A percentile compares a stretch with the other conserved stretches of the same genome.
These are phyloP conservation scores for Monoplex corrugatus DNA, from an alignment of 2,888 invertebrate species.

Conservation along the genomic window DNA sequence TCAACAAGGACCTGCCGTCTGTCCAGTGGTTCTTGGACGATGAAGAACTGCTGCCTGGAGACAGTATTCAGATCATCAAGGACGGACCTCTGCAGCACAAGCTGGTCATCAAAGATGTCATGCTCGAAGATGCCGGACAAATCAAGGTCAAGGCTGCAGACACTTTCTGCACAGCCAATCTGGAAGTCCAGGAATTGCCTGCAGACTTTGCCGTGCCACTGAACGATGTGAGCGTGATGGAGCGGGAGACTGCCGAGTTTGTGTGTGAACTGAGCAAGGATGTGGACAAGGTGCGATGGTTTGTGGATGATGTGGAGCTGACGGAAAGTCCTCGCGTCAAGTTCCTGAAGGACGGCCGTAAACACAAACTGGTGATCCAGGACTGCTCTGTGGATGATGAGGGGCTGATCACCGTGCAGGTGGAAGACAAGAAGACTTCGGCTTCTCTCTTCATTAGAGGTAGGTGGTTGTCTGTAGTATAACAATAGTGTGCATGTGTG, in stretches of 20 bases:
- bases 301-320: constrained; percentile 85
- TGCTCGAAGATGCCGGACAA: constrained; percentile 65
- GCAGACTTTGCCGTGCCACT: constrained; percentile 72
- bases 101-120: constrained; percentile 65
- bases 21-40: constrained; percentile 88
- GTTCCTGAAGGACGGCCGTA: constrained; percentile 71
- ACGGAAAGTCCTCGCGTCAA: constrained; percentile 69
- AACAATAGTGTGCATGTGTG: neutral
- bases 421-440: constrained; percentile 75
- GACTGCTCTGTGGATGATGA: constrained; percentile 74
- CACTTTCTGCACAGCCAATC: constrained; percentile 64
- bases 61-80: constrained; percentile 62
- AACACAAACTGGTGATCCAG: constrained; percentile 75
- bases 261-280: constrained; percentile 96
- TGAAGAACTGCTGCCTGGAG: constrained; percentile 78
- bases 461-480: constrained; percentile 59
- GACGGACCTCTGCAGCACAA: constrained; percentile 64
- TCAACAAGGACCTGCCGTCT: constrained; percentile 89
- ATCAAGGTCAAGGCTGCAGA: constrained; percentile 66
- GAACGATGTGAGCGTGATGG: constrained; percentile 72
- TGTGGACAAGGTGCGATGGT: constrained; percentile 86
- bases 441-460: constrained; percentile 79
- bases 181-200: constrained; percentile 67
- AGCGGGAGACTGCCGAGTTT: constrained; percentile 85
- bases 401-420: constrained; percentile 74